Conservation (phyloP, 2,888 invertebrate species). For the Panorpa germanica region DNA sequence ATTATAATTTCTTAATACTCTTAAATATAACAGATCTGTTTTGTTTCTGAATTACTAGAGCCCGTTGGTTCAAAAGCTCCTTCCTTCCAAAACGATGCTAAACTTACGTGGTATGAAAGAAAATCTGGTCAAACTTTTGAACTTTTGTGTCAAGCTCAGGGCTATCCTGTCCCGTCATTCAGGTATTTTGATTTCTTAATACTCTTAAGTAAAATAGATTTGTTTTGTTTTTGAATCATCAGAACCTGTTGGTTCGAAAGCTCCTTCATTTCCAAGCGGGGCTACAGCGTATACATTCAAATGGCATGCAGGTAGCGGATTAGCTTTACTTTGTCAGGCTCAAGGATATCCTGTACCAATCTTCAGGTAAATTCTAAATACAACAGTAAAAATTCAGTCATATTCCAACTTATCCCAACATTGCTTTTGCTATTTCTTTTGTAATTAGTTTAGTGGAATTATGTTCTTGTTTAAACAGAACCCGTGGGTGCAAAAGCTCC, state of each 20-base stretch:
- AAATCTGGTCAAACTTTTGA: constrained; percentile 40
- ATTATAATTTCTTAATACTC: constrained; percentile 16
- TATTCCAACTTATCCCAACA: no score
- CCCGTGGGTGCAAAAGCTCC: constrained; percentile 30
- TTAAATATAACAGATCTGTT: constrained; percentile 5
- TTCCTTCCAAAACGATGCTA: constrained; percentile 40
- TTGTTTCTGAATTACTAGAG: constrained; percentile 26
- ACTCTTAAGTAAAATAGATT: constrained; percentile 6
- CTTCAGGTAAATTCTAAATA: constrained; percentile 30
- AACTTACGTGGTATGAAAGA: constrained; percentile 31
- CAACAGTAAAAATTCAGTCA: no score
- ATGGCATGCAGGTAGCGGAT: constrained; percentile 20
- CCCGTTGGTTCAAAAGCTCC: constrained; percentile 49
- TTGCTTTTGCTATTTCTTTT: neutral
- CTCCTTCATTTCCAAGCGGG: constrained; percentile 49
- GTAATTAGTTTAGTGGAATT: neutral
- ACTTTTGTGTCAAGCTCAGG: constrained; percentile 59
- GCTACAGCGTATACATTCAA: constrained; percentile 23
- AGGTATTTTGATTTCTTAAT: constrained; percentile 25
- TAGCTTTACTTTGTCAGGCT: constrained; percentile 28
- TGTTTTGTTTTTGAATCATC: constrained; percentile 14
- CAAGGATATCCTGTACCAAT: constrained; percentile 33
- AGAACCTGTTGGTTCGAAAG: constrained; percentile 53
- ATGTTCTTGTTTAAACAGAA: constrained; percentile 20
- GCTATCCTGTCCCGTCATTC: constrained; percentile 47